These are phyloP conservation scores for Dipodomys merriami DNA, from an alignment of 2,113 vertebrate genomes.

Conservation along the genomic window DNA sequence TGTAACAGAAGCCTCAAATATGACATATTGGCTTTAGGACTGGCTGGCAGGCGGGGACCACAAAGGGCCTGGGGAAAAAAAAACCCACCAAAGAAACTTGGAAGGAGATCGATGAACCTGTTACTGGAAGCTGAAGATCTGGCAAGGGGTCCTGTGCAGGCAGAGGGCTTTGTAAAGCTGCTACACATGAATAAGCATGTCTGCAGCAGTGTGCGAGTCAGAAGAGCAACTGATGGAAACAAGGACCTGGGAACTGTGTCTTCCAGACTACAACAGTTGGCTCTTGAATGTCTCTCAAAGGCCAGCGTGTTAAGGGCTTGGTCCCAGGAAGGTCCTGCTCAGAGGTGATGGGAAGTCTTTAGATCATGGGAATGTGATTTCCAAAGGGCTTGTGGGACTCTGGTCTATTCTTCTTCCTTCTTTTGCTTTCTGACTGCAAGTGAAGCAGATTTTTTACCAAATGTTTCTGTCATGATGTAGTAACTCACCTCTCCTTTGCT, in stretches of 20 bases:
- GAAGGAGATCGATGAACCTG: neutral
- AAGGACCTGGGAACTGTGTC: neutral
- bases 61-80: no score
- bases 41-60: neutral
- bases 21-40: neutral
- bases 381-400: neutral
- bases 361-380: neutral
- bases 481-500: no score
- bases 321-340: neutral
- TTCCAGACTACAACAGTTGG: neutral
- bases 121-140: neutral
- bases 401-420: neutral
- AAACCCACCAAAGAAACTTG: neutral
- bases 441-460: neutral
- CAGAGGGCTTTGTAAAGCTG: neutral
- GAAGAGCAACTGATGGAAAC: neutral
- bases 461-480: neutral
- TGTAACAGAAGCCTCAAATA: neutral
- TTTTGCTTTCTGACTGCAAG: neutral
- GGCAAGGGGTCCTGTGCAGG: neutral
- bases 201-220: neutral
- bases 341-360: neutral
- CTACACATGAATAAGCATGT: neutral
- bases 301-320: neutral
- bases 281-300: neutral